Evolutionary conservation across 2,113 vertebrate species (phyloP).

Genomic region (Brachionichthys hirsutus): DNA sequence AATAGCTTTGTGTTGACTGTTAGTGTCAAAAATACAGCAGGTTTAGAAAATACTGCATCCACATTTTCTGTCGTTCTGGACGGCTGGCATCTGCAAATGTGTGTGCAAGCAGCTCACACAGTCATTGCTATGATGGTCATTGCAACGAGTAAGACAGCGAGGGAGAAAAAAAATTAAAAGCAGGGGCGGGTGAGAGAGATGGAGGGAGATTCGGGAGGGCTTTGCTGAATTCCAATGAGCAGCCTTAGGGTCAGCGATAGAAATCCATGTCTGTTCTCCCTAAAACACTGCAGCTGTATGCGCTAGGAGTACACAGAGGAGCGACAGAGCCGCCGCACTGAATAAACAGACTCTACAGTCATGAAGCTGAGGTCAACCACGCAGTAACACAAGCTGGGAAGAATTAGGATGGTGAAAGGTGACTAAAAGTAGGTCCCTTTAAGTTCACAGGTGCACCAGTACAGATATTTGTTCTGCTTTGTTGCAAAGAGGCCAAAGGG

Average conservation of each 20-base stretch:
- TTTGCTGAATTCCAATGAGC: constrained; percentile 66
- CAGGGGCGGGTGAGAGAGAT: not conserved
- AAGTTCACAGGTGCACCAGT: not conserved
- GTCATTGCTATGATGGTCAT: constrained; percentile 39
- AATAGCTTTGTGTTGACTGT: too few relatives aligned
- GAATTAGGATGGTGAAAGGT: constrained; percentile 8
- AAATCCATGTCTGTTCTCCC: constrained; percentile 69
- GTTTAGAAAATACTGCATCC: too few relatives aligned
- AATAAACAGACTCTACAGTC: constrained; percentile 53
- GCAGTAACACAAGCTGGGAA: constrained; percentile 15
- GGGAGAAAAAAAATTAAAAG: not conserved
- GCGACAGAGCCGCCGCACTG: constrained; percentile 49
- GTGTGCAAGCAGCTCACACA: constrained; percentile 22
- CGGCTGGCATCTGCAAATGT: not conserved
- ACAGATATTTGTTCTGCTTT: not conserved
- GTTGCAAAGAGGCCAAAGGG: not conserved
- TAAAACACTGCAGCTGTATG: constrained; percentile 67
- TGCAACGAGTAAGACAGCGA: constrained; percentile 1
- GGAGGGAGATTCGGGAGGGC: constrained; percentile 40
- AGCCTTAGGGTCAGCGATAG: constrained; percentile 63
- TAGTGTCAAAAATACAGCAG: too few relatives aligned
- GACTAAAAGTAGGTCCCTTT: not conserved
- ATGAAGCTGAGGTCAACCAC: constrained; percentile 24
- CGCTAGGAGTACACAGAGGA: constrained; percentile 49
- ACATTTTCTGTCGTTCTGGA: too few relatives aligned